phyloP scores from a whole-genome alignment of 1,140 invertebrate genomes.

The Lethocerus indicus region DNA sequence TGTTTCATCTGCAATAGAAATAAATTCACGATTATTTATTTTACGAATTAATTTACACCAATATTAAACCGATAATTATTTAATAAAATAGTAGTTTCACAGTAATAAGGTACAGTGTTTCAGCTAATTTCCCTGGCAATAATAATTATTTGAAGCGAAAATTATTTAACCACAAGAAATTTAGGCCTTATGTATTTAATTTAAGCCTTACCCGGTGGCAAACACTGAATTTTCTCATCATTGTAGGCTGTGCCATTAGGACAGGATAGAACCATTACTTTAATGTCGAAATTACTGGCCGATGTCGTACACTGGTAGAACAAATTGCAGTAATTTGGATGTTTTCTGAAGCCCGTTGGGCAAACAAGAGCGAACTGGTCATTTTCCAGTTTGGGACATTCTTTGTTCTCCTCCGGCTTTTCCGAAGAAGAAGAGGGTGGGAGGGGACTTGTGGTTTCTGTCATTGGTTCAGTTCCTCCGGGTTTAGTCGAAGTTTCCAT shows the following conservation, averaged over 20 bases:
- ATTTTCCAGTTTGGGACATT: slow-evolving; percentile 5
- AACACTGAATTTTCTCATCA: slow-evolving; percentile 49
- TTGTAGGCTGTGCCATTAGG: slow-evolving; percentile 58
- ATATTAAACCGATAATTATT: too few species aligned
- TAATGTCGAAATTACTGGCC: slow-evolving; percentile 41
- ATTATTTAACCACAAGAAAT: too few species aligned
- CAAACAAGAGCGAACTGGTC: slow-evolving; percentile 55
- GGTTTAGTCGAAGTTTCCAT: slow-evolving; percentile 13
- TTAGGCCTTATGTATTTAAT: too few species aligned
- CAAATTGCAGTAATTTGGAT: slow-evolving; percentile 66
- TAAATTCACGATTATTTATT: too few species aligned
- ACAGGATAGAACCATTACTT: slow-evolving; percentile 53
- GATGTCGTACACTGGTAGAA: slow-evolving; percentile 65
- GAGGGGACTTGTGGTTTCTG: slow-evolving; percentile 7
- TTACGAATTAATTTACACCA: slow-evolving; percentile 6
- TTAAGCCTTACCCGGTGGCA: slow-evolving; percentile 27
- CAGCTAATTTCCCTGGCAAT: too few species aligned
- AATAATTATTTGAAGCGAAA: too few species aligned
- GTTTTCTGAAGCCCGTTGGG: slow-evolving; percentile 61
- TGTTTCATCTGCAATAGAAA: slow-evolving; percentile 14
- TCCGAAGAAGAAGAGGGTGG: too few species aligned
- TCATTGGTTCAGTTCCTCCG: slow-evolving; percentile 10
- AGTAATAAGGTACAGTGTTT: too few species aligned
- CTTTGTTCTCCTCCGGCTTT: too few species aligned
- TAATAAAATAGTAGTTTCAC: too few species aligned